Conservation (phyloP, 2,113 vertebrate genomes). For the Ancistrus triradiatus region DNA sequence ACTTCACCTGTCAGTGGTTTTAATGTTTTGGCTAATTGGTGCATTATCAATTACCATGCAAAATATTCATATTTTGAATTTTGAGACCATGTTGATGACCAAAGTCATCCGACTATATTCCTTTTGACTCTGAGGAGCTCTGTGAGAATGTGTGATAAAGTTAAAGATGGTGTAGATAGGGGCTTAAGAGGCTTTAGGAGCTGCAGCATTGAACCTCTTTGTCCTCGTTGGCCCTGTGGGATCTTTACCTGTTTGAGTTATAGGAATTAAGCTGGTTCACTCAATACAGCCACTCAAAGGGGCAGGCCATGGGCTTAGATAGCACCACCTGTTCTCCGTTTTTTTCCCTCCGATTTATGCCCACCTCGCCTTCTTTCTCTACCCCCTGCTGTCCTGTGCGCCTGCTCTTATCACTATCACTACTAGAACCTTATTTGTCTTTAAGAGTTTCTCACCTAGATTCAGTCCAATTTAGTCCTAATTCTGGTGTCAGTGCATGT, state of each 20-base stretch:
- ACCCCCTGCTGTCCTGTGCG: background rate
- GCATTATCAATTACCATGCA: too few species aligned
- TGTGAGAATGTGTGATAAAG: background rate
- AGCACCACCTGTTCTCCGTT: constrained; percentile 60
- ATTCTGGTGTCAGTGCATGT: too few species aligned
- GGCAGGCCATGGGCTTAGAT: constrained; percentile 65
- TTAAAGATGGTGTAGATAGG: background rate
- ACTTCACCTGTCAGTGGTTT: too few species aligned
- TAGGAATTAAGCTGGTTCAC: constrained; percentile 55
- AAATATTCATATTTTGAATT: too few species aligned
- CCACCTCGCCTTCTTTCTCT: too few species aligned
- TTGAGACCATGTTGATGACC: too few species aligned
- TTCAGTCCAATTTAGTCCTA: too few species aligned
- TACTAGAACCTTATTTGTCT: too few species aligned
- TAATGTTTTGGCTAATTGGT: too few species aligned
- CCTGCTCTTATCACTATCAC: constrained; percentile 57
- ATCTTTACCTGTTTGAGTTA: constrained; percentile 64
- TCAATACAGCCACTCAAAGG: constrained; percentile 54
- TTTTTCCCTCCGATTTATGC: background rate
- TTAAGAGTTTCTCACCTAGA: constrained; percentile 55
- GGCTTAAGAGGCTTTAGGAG: constrained; percentile 16
- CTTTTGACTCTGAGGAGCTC: too few species aligned
- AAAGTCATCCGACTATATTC: too few species aligned
- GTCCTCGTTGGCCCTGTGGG: constrained; percentile 49
- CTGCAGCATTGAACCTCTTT: constrained; percentile 4